Base-by-base conservation (phyloP, 2,888 invertebrate species). In the Parnassius mnemosyne region DNA sequence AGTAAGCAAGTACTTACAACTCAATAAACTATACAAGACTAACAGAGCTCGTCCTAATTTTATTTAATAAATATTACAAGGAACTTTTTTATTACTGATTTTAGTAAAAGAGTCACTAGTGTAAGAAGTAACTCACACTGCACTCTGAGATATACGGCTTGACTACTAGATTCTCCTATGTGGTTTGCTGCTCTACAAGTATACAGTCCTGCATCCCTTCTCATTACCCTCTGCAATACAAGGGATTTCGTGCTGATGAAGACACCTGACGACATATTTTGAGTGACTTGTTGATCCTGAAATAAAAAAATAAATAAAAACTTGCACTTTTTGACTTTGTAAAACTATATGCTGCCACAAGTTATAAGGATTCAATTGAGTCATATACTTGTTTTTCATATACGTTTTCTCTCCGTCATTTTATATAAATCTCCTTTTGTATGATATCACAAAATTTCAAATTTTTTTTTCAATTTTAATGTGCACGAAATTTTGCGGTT, bases 161-260 rank as follows among this genome's bases (percentile, higher is more conserved):
- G 93, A 77, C 96, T 96, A 75, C 94, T 94, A 1, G 96, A 94
- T 83, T 96, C 96, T 9, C 97, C 97, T 74, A 95, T 93, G 71
- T 95, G 94, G 83, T 97, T 97, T 65, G 95, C 94, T 44, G 96
- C 97, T 61, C 95, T 91, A 79, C 97, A 97, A 58, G 95, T 95
- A 87, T 97, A 97, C 69, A 95, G 93, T 7, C 97, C 97, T 43
- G 95, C 95, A 72, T 97, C 96, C 68, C 94, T 93, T 70, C 95
- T 94, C 58, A 94, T 95, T 69, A 97, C 96, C 64, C 94, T 93
- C 83, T 97, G 97, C 52, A 97, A 93, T 34, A 97, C 97, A 74
- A 97, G 90, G 54, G 97, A 97, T 84, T 96, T 95, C 69, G 97
- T 96, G 85, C 97, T 97, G 85, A 97, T 95, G 83, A 97, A 96